Conservation (phyloP, 1,140 invertebrate genomes). For the Drosophila baimaii region DNA sequence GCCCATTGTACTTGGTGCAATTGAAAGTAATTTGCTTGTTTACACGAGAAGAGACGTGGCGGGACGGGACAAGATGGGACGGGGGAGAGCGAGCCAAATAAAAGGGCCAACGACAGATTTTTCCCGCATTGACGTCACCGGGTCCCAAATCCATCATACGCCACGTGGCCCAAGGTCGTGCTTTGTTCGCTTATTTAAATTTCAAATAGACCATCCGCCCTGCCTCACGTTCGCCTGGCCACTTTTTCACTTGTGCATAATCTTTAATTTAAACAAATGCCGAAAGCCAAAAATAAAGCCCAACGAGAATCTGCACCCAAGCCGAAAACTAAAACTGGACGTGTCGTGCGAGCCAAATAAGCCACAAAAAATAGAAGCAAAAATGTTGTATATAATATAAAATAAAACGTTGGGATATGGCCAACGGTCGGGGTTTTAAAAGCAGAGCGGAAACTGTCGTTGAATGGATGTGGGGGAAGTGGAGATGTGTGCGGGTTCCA, state of each 20-base stretch:
- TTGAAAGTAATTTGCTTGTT: conserved; percentile 45
- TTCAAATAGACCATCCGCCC: conserved; percentile 49
- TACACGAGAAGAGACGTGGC: conserved; percentile 31
- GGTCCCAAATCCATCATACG: conserved; percentile 52
- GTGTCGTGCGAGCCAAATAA: conserved; percentile 71
- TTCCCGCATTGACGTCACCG: conserved; percentile 42
- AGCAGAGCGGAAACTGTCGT: conserved; percentile 42
- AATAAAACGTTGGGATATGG: conserved; percentile 38
- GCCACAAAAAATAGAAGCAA: conserved; percentile 66
- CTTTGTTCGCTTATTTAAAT: conserved; percentile 67
- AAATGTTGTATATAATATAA: conserved; percentile 36
- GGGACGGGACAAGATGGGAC: no score
- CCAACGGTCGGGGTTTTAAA: conserved; percentile 22
- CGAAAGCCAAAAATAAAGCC: conserved; percentile 70
- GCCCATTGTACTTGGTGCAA: conserved; percentile 50
- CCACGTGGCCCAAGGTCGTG: conserved; percentile 55
- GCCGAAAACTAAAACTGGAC: conserved; percentile 62
- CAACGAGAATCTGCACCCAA: conserved; percentile 51
- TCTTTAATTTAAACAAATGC: conserved; percentile 81
- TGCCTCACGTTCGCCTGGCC: conserved; percentile 9
- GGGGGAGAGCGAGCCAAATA: no score
- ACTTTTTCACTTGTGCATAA: conserved; percentile 67
- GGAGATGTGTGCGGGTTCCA: neutral
- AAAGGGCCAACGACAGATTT: conserved; percentile 10
- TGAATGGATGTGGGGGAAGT: conserved; percentile 16